phyloP scores from a whole-genome alignment of 2,797 vertebrate species.

The Cryptoprocta ferox region DNA sequence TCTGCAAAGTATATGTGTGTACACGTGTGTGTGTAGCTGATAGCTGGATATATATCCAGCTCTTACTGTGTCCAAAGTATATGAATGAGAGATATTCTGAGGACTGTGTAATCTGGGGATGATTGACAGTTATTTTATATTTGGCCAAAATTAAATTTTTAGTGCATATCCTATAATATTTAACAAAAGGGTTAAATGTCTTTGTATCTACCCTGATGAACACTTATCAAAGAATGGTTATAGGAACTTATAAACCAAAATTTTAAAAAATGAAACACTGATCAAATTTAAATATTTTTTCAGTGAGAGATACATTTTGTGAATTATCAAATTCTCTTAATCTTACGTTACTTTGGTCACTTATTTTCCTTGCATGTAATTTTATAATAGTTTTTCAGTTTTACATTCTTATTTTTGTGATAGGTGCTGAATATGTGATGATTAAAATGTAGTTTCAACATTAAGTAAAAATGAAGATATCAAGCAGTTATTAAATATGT shows the following conservation, averaged over 20 bases:
- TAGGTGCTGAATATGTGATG: neutral
- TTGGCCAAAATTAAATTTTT: constrained; percentile 18
- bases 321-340: neutral
- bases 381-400: constrained; percentile 43
- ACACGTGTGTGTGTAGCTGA: neutral
- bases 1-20: neutral
- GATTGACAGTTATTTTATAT: constrained; percentile 29
- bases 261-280: neutral
- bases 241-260: neutral
- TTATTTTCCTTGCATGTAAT: constrained; percentile 33
- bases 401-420: neutral
- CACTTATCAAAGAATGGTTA: neutral
- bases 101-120: neutral
- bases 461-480: constrained; percentile 45
- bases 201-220: constrained; percentile 32
- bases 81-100: neutral
- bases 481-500: constrained; percentile 24
- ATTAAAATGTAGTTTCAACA: constrained; percentile 24
- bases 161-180: neutral
- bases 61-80: neutral
- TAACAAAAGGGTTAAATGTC: constrained; percentile 32
- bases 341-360: neutral
- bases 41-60: neutral
- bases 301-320: neutral
- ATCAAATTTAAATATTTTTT: constrained; percentile 48